phyloP scores from a whole-genome alignment of 2,888 invertebrate species.

The Rhagonycha fulva region DNA sequence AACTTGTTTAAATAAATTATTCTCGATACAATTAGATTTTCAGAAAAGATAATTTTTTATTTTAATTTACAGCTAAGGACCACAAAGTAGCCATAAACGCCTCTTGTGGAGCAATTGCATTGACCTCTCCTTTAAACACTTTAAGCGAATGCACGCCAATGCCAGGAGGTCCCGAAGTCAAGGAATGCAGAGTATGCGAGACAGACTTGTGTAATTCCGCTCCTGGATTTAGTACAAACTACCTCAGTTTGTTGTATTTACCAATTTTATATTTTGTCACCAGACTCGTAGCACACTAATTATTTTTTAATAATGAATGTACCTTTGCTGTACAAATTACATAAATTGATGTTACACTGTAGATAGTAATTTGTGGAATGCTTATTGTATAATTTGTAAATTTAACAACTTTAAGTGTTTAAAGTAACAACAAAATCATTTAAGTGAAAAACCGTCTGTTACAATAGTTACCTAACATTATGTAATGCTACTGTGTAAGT shows the following conservation, averaged over 20 bases:
- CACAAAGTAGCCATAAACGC: not conserved
- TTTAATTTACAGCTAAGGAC: not conserved
- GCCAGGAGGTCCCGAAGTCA: not conserved
- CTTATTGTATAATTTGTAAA: conserved; percentile 11
- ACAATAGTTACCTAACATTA: not conserved
- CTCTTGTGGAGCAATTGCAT: not conserved
- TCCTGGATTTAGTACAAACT: not conserved
- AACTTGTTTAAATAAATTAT: not conserved
- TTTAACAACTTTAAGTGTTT: conserved; percentile 2
- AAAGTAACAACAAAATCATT: not conserved
- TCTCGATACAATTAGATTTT: not conserved
- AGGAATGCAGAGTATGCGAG: not conserved
- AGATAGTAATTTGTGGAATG: conserved; percentile 11
- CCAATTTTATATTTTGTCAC: not conserved
- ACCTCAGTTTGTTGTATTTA: not conserved
- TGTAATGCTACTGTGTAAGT: not conserved
- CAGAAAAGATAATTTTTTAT: not conserved
- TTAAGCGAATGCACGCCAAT: not conserved
- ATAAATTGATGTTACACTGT: not conserved
- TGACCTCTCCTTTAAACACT: not conserved
- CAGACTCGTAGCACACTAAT: not conserved
- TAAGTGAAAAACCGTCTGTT: not conserved
- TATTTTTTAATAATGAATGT: not conserved
- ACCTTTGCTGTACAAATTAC: not conserved
- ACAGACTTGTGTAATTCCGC: conserved; percentile 7